A percentile compares a stretch with the other conserved stretches of the same genome.
phyloP scores from a whole-genome alignment of 2,113 vertebrate genomes.

The Rousettus leschenaultii region DNA sequence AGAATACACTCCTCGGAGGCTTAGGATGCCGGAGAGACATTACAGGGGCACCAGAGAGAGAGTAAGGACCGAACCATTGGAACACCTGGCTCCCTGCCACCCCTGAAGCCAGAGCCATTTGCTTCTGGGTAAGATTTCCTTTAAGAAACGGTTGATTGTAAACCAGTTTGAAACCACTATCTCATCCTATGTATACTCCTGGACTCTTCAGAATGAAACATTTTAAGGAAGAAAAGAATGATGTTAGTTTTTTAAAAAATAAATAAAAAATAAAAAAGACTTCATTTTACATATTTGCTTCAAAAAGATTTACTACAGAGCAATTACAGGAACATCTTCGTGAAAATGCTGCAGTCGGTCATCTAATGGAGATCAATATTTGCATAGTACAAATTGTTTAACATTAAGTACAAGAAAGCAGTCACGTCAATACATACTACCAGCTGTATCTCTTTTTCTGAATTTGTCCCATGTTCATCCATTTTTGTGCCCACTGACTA shows the following conservation, averaged over 20 bases:
- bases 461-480: not conserved
- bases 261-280: not conserved
- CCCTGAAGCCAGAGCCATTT: not conserved
- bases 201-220: slow-evolving; percentile 15
- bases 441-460: not conserved
- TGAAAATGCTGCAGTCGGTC: not conserved
- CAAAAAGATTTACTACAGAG: slow-evolving; percentile 19
- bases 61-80: not conserved
- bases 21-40: not conserved
- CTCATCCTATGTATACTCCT: not conserved
- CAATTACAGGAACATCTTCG: not conserved
- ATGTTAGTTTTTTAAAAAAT: not conserved
- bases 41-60: not conserved
- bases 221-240: slow-evolving; percentile 10
- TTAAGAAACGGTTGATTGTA: not conserved
- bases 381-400: not conserved
- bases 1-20: not conserved
- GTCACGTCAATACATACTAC: not conserved
- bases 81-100: not conserved
- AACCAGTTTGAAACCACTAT: not conserved
- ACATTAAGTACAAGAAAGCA: not conserved
- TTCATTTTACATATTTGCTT: slow-evolving; percentile 24
- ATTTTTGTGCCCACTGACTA: not conserved
- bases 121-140: not conserved
- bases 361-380: not conserved